Evolutionary conservation across 2,113 vertebrate genomes (phyloP), one percentile per base, ranked within the genome.

Genomic region (Alexandromys fortis): DNA sequence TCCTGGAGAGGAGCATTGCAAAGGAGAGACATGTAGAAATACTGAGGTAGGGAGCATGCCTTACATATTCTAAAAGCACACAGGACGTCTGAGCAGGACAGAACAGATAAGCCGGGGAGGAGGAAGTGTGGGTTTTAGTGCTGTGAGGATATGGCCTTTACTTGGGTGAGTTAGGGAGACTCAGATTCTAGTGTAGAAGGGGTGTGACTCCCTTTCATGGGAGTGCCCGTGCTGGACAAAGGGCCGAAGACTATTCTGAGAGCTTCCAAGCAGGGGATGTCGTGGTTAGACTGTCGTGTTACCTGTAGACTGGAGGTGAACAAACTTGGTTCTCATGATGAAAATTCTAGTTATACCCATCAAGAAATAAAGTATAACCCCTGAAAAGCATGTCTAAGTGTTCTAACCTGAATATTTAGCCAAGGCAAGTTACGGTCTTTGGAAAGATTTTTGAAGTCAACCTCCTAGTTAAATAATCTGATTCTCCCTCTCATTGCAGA

Each of bases 321-420:
- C 58, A 77, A 63, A 77, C 72, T 85, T 94, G 49, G 45, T 55
- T 77, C 78, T 89, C 72, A 67, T 85, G n/a, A 91, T 86, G 65
- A 61, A 85, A 83, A 89, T 85, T 28, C 58, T 93, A n/a, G 86
- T 79, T 24, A 76, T 65, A 28, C 61, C n/a, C 61, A 22, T 94
- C 33, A 73, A 63, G 67, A 96, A 92, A 72, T 70, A 67, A 90
- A 90, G 65, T 45, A 52, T 49, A 35, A 12, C 65, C 79, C 42
- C 47, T 86, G 30, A 81, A 76, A 96, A 86, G 28, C 63, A 24
- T 79, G 72, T 68, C 33, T 89, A 49, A 45, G 33, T 90, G 24
- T 72, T 93, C 73, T 90, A 67, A 88, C 70, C 55, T 12, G 13
- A 88, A 73, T 87, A 58, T 83, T 86, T 85, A 45, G 58, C 52